Evolutionary conservation across 2,888 invertebrate genomes (phyloP), one percentile per base, ranked within the genome.

Genomic region (Gandaritis pyraliata): DNA sequence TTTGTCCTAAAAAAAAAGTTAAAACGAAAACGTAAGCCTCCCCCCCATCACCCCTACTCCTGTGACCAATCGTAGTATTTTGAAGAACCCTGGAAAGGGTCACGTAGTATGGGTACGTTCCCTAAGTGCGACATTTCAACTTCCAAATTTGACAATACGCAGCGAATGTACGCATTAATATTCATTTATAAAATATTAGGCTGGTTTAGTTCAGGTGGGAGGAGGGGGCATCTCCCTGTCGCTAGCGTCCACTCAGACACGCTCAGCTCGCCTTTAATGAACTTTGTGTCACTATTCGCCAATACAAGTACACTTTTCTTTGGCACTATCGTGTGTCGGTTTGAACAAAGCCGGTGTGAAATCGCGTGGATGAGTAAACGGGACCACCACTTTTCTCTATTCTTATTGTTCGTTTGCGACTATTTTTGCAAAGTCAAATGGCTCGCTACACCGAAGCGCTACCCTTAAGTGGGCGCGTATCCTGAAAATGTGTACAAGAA

Each of bases 261-360:
- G 91, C 88, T 83, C 84, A 80, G 84, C 83, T 79, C 83, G 86
- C 87, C 88, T 90, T 88, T 91, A 91, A 91, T 90, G 90, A 91
- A 90, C 90, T 90, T 90, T 91, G 86, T 87, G 88, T 88, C 88
- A 86, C 86, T 84, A 86, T 85, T 86, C 80, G 83, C 85, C 85
- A 85, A 87, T 85, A 89, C 83, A 87, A 88, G 91, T 84, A 88
- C 89, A 89, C 91, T 91, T 90, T 89, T 88, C 90, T 87, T 87
- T 88, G 86, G 80, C 78, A 79, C 83, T 85, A 88, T 87, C 85
- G 85, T 82, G 80, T 84, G 88, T 88, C 86, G 86, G 85, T 83
- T 72, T 74, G 85, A 87, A 88, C 89, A 89, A 88, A 87, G 86
- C 84, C 72, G 77, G 50, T 38, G 86, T 86, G 86, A 86, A 87